Evolutionary conservation across 2,797 vertebrate genomes (phyloP).

Genomic region (Acomys russatus): DNA sequence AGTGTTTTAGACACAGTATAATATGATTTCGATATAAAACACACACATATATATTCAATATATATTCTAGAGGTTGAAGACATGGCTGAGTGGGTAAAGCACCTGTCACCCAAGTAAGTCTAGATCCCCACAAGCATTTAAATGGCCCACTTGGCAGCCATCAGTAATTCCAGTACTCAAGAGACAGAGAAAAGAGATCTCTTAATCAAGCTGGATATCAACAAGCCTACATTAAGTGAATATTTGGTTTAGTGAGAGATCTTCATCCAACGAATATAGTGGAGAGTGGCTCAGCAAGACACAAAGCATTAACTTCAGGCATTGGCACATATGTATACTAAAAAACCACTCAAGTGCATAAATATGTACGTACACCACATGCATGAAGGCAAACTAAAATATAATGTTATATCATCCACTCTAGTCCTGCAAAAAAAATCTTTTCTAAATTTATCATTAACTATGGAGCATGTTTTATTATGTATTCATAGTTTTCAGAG

Average conservation of each 20-base stretch:
- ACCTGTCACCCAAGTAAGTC: rapidly evolving
- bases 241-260: neutral
- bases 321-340: no score
- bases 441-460: neutral
- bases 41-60: no score
- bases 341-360: no score
- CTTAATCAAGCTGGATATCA: neutral
- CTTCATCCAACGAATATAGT: neutral
- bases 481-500: neutral
- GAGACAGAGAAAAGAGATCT: neutral
- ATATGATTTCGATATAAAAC: neutral
- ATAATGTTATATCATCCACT: neutral
- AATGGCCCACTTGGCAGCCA: neutral
- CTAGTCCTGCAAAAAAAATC: neutral
- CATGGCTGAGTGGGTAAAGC: neutral
- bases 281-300: neutral
- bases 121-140: neutral
- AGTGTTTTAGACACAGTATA: neutral
- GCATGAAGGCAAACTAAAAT: no score
- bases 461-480: neutral
- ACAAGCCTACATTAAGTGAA: neutral
- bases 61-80: no score
- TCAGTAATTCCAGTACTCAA: neutral
- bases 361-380: neutral
- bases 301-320: neutral